These are phyloP conservation scores for Struthidea cinerea DNA, from an alignment of 2,113 vertebrate species.

Conservation along the genomic window DNA sequence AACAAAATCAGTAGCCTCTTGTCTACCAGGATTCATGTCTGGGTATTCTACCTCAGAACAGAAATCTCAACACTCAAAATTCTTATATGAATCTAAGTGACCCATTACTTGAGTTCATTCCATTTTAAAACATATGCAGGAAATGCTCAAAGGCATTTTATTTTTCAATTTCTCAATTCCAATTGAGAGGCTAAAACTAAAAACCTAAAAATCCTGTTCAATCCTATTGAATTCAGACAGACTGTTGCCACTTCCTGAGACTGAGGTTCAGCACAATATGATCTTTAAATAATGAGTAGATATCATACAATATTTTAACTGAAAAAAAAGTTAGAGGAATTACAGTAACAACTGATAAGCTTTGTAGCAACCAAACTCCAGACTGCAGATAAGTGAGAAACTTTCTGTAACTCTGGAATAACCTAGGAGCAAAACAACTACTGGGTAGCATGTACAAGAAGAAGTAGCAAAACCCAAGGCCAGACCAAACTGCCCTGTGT, in stretches of 20 bases:
- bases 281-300: not conserved
- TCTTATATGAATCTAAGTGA: not conserved
- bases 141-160: not conserved
- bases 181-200: not conserved
- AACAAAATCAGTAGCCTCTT: not conserved
- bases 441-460: not conserved
- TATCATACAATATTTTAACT: not conserved
- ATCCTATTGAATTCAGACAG: not conserved
- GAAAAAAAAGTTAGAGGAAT: not conserved
- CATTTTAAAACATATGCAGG: not conserved
- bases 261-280: not conserved
- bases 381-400: not conserved
- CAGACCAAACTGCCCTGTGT: not conserved
- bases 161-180: not conserved
- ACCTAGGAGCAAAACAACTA: not conserved
- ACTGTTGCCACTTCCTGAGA: not conserved
- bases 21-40: not conserved
- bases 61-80: not conserved
- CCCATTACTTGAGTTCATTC: not conserved
- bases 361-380: not conserved
- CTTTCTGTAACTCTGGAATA: not conserved
- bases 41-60: not conserved
- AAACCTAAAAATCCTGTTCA: not conserved
- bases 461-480: not conserved
- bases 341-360: not conserved